These are phyloP conservation scores for Ivindomyrus marchei DNA, from an alignment of 2,113 vertebrate species.

Conservation along the genomic window DNA sequence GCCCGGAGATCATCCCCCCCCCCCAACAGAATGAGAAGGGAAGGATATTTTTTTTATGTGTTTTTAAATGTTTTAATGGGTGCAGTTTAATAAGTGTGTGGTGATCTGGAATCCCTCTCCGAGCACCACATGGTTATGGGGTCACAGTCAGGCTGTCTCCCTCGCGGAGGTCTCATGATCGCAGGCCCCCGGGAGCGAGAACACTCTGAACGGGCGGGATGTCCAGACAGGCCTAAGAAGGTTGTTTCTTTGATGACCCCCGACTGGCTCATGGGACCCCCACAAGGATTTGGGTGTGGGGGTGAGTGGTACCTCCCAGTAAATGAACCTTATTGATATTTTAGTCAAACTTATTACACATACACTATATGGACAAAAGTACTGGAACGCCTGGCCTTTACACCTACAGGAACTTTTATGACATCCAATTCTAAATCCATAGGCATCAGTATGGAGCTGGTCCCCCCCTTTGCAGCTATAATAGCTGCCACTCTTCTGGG, in stretches of 20 bases:
- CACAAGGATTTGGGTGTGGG: neutral
- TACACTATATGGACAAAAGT: too few species aligned
- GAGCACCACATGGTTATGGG: conserved; percentile 18
- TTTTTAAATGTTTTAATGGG: conserved; percentile 9
- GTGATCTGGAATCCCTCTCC: conserved; percentile 16
- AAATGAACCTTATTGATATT: neutral
- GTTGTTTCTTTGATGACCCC: neutral
- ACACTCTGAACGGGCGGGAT: neutral
- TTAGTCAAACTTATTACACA: neutral
- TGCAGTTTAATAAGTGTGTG: conserved; percentile 13
- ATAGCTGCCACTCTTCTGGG: too few species aligned
- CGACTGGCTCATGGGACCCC: neutral
- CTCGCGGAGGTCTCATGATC: neutral
- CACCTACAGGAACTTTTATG: too few species aligned
- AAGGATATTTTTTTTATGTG: neutral
- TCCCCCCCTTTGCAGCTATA: too few species aligned
- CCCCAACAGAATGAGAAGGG: neutral
- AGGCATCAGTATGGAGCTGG: too few species aligned
- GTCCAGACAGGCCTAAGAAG: neutral
- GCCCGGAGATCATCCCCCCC: conserved; percentile 1
- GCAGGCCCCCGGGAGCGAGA: neutral
- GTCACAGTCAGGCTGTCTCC: conserved; percentile 28
- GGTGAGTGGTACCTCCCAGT: neutral
- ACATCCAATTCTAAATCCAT: too few species aligned
- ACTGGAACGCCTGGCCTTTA: too few species aligned